Conservation (phyloP, 2,888 invertebrate genomes). For the Volucella zonaria region DNA sequence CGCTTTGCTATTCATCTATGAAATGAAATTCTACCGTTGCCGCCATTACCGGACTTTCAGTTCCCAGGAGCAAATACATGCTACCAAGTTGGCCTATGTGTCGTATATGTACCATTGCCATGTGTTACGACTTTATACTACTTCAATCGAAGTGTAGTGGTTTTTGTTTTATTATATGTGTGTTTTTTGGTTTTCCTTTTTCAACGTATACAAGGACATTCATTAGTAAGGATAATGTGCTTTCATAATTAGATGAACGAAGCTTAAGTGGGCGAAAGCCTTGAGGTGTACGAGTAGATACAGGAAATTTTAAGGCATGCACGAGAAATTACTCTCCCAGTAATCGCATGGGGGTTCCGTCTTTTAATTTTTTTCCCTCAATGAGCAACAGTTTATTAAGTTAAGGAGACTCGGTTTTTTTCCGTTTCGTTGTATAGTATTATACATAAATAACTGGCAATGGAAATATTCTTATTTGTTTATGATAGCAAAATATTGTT, state of each 20-base stretch:
- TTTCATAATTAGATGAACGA: conserved; percentile 72
- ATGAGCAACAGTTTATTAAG: conserved; percentile 63
- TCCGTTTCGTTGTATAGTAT: conserved; percentile 14
- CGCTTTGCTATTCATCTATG: too few relatives aligned
- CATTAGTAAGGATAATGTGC: conserved; percentile 67
- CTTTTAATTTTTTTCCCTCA: conserved; percentile 4
- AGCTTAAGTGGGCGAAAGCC: conserved; percentile 55
- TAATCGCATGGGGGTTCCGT: not conserved
- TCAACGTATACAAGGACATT: conserved; percentile 64
- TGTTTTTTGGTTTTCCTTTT: conserved; percentile 26
- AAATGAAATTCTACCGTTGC: too few relatives aligned
- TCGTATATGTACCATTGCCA: conserved; percentile 51
- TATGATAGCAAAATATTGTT: not conserved
- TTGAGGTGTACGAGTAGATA: conserved; percentile 29
- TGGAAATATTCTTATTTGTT: not conserved
- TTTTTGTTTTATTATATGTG: not conserved
- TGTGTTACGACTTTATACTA: conserved; percentile 56
- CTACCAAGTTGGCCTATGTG: not conserved
- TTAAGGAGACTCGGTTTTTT: conserved; percentile 48
- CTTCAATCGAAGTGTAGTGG: conserved; percentile 18
- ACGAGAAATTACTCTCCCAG: conserved; percentile 19
- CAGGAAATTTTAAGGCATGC: conserved; percentile 49
- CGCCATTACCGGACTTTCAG: too few relatives aligned
- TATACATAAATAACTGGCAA: not conserved
- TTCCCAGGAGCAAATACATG: too few relatives aligned